Conservation (phyloP, 2,113 vertebrate genomes). For the Salvelinus namaycush region DNA sequence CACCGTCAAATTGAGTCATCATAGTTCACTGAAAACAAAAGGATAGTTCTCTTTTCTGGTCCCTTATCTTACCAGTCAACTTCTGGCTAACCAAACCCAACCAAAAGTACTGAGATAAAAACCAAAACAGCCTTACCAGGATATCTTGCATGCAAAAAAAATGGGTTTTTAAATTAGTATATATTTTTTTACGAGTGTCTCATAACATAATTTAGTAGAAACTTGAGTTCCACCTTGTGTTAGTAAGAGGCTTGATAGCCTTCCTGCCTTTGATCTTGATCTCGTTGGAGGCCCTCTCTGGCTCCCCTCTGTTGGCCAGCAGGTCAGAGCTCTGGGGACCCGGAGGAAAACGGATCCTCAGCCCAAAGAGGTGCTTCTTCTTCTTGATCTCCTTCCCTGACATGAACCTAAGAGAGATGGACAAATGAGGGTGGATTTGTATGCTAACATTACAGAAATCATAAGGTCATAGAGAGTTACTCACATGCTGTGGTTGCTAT, state of each 20-base stretch:
- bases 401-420: slow-evolving; percentile 85
- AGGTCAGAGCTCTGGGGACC: slow-evolving; percentile 85
- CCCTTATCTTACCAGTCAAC: too few species aligned
- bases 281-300: slow-evolving; percentile 90
- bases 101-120: too few species aligned
- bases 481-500: slow-evolving; percentile 94
- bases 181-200: too few species aligned
- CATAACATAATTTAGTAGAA: too few species aligned
- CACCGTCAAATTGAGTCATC: not conserved
- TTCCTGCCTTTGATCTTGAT: slow-evolving; percentile 97
- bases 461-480: slow-evolving; percentile 40
- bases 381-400: slow-evolving; percentile 99
- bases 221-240: slow-evolving; percentile 76
- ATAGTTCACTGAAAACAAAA: too few species aligned
- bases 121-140: too few species aligned
- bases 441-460: not conserved
- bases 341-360: slow-evolving; percentile 95
- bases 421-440: not conserved
- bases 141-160: too few species aligned
- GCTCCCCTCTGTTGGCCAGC: slow-evolving; percentile 77
- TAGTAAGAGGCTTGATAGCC: slow-evolving; percentile 82
- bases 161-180: too few species aligned
- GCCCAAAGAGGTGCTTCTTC: slow-evolving; percentile 97
- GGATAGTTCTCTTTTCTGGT: not conserved
- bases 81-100: too few species aligned